Conservation (phyloP, 2,797 vertebrate species). For the Pseudochaenichthys georgianus region DNA sequence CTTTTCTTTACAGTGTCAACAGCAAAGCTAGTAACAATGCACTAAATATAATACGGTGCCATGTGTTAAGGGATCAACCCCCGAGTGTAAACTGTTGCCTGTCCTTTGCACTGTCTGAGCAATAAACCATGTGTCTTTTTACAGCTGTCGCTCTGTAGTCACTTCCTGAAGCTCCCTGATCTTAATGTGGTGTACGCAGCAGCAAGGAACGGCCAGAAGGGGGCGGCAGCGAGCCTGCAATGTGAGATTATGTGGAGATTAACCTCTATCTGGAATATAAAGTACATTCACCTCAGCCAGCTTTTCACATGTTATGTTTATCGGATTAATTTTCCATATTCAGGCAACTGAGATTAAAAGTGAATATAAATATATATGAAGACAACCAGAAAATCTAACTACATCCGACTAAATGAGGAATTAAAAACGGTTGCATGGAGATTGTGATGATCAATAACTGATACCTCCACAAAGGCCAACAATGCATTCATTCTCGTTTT, state of each 20-base stretch:
- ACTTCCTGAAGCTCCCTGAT: background rate
- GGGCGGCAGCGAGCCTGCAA: slow-evolving; percentile 39
- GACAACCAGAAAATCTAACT: no score
- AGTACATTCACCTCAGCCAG: background rate
- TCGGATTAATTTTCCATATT: background rate
- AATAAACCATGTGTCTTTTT: slow-evolving; percentile 65
- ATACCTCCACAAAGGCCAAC: no score
- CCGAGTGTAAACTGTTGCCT: slow-evolving; percentile 42
- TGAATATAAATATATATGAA: no score
- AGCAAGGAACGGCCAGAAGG: slow-evolving; percentile 27
- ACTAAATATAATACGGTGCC: slow-evolving; percentile 37
- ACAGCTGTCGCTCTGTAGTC: slow-evolving; percentile 31
- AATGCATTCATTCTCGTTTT: no score
- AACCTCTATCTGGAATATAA: background rate
- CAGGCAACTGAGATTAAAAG: background rate
- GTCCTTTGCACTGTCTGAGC: slow-evolving; percentile 49
- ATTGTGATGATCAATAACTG: no score
- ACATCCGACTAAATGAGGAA: no score
- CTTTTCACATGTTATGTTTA: background rate
- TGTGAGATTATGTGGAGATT: background rate
- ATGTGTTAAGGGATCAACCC: slow-evolving; percentile 46
- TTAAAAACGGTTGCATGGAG: no score
- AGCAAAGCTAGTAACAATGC: slow-evolving; percentile 25
- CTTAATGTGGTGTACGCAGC: slow-evolving; percentile 6
- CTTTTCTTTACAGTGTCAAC: background rate